Base-by-base conservation (phyloP, 2,113 vertebrate genomes). In the Crocuta crocuta region DNA sequence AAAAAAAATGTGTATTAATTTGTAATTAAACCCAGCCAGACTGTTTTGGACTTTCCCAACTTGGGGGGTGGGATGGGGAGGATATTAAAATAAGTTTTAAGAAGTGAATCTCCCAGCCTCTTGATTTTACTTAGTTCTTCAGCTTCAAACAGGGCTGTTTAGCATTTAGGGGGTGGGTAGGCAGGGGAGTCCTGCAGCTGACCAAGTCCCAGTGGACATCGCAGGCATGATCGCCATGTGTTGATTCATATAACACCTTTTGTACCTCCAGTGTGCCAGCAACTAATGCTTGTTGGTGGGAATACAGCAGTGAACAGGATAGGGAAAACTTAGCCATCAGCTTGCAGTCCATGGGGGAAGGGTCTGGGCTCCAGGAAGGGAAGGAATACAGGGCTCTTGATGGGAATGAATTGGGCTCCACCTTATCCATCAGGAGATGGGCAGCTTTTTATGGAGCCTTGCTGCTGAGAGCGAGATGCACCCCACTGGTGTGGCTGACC, bases 11-110 rank as follows among this genome's bases (percentile, higher is more conserved):
- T 98, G 98, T 99, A 98, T 98, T 98, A 98, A 98, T 98, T 99
- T 99, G 98, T 99, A 99, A 99, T 98, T 98, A 98, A 99, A 98
- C 93, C 98, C 98, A 98, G 96, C 98, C 98, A 98, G 97, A 98
- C 97, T 98, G 97, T 99, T 99, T 98, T 98, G 98, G 97, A 97
- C 98, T 98, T 98, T 98, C 98, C 98, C 98, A 98, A 96, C 97
- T 98, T 83, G 97, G 97, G 97, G 43, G 43, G 74, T 3, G 7
- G 74, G 98, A 79, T 76, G 95, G 97, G 94, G 98, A 98, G 97
- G 98, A 98, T 98, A 99, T 99, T 99, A 99, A 99, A 99, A 98
- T 98, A 98, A 98, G 98, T 99, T 99, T 99, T 98, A 98, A 98
- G 98, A 99, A 98, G 98, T 97, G 61, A 73, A 98, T 97, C 98